phyloP scores from a whole-genome alignment of 2,113 vertebrate genomes.

The Donacobius atricapilla region DNA sequence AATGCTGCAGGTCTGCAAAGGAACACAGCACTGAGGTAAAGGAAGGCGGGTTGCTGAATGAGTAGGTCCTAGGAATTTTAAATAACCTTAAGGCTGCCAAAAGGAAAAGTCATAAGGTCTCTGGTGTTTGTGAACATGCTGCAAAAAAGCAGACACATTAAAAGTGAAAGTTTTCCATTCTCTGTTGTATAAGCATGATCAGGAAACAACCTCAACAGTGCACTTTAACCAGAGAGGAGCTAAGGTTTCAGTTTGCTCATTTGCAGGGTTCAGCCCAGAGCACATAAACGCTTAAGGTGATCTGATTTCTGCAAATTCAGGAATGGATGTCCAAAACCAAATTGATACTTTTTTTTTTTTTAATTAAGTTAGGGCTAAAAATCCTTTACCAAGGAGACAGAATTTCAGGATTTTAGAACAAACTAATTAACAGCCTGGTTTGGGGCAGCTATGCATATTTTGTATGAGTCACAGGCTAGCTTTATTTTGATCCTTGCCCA shows the following conservation, averaged over 20 bases:
- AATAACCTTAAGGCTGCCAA: not conserved
- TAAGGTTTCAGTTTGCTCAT: not conserved
- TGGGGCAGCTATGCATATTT: not conserved
- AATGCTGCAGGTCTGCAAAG: not conserved
- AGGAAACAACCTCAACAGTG: not conserved
- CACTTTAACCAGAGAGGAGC: not conserved
- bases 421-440: not conserved
- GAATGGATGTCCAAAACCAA: not conserved
- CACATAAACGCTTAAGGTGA: not conserved
- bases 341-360: not conserved
- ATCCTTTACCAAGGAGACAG: not conserved
- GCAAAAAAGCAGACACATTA: not conserved
- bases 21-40: not conserved
- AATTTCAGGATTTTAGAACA: not conserved
- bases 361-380: not conserved
- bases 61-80: not conserved
- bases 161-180: not conserved
- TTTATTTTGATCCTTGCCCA: not conserved
- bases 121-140: not conserved
- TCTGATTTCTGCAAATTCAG: not conserved
- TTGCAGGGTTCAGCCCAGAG: not conserved
- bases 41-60: not conserved
- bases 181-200: not conserved
- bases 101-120: not conserved
- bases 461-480: not conserved